Base-by-base conservation (phyloP, 2,797 vertebrate species). In the Argentina silus region DNA sequence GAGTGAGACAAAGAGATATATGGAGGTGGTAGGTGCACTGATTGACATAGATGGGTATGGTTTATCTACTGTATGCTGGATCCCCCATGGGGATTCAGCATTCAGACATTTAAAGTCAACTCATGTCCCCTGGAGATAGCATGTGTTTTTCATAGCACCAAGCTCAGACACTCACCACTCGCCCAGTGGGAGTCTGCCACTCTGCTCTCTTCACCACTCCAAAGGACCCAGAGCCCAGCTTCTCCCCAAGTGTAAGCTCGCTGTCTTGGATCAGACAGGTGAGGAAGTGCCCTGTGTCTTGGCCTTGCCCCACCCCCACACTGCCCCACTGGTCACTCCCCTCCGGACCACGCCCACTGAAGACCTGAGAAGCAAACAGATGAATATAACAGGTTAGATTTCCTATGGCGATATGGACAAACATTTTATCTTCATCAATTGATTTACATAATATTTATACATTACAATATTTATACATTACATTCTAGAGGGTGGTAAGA, bases 201-300 rank as follows among this genome's bases (percentile, higher is more conserved):
- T 96, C 93, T 3, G 93, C 96, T 59, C 87, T 93, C 75, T 85
- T 93, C 65, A 98, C 96, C 74, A 96, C 93, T 0, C 96, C 96
- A 5, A 96, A 98, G 78, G 95, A 96, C 10, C 96, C 96, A 0
- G 95, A 94, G 15, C 96, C 96, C 72, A 98, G 83, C 63, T 90
- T 93, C 78, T 97, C 95, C 0, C 84, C 90, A 76, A 95, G 87
- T 21, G 81, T 9, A 78, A 97, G 88, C 72, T 96, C 95, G n/a
- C 78, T 86, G 78, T 97, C 95, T 66, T 95, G 95, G 83, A 98
- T 96, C 64, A 97, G 92, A 83, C 89, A 91, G 0, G 95, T 95
- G 4, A 95, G 89, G 45, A 93, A 81, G 2, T 88, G 86, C 1
- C 87, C 67, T 0, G 81, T 79, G 0, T 90, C 91, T 55, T 80